Percentiles rank a stretch among this genome's conserved stretches.
These are phyloP conservation scores for Astatotilapia flaviijosephi DNA, from an alignment of 2,113 vertebrate genomes.

Conservation along the genomic window DNA sequence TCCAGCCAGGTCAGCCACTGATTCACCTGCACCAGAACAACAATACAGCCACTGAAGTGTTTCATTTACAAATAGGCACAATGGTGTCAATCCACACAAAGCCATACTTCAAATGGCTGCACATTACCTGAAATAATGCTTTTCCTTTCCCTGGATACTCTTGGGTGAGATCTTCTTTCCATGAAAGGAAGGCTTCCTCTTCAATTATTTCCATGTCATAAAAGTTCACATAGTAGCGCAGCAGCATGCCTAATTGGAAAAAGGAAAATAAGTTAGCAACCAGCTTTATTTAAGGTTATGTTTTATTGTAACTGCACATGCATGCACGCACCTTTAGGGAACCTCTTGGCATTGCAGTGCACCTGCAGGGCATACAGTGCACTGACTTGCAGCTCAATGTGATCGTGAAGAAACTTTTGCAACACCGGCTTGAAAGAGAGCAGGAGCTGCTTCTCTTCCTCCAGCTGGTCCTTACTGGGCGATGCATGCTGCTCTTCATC, in stretches of 20 bases:
- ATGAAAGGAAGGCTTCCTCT: constrained; percentile 97
- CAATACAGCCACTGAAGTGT: not conserved
- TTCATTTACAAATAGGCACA: not conserved
- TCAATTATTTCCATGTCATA: constrained; percentile 99
- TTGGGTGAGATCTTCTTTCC: constrained; percentile 98
- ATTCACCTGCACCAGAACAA: constrained; percentile 80
- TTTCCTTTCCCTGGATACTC: constrained; percentile 99
- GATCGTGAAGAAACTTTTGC: constrained; percentile 98
- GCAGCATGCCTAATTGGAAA: constrained; percentile 84
- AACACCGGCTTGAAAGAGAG: constrained; percentile 96
- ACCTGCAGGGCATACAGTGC: constrained; percentile 97
- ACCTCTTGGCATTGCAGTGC: constrained; percentile 89
- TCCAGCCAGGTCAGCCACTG: constrained; percentile 99
- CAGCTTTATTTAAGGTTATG: not conserved
- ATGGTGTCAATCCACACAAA: not conserved
- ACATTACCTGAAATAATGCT: constrained; percentile 95
- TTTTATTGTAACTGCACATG: not conserved
- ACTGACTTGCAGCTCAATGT: constrained; percentile 90
- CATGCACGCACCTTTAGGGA: constrained; percentile 85
- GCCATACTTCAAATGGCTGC: not conserved
- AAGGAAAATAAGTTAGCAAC: not conserved
- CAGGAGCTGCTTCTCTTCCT: constrained; percentile 91
- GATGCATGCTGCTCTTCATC: constrained; percentile 85
- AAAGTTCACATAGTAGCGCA: constrained; percentile 97
- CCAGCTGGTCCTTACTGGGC: constrained; percentile 91